Base-by-base conservation (phyloP, 2,888 invertebrate species). In the Cinara cedri region DNA sequence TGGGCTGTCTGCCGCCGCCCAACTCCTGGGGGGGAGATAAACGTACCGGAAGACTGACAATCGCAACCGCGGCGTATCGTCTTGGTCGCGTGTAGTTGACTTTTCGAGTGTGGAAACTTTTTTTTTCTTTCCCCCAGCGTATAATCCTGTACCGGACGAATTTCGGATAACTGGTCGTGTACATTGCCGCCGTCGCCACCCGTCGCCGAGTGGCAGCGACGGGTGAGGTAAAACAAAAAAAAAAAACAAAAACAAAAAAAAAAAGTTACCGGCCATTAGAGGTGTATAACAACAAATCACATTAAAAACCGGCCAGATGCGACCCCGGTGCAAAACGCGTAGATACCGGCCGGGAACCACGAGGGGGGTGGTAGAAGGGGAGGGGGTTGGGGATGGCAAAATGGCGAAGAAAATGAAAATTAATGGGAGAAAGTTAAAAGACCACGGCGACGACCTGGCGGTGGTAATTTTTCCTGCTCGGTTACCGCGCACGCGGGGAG, bases 331-430 rank as follows among this genome's bases (percentile, higher is more conserved):
- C 24, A 24, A 66, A 68, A 70, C 34, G 6, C 34, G 34, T 34
- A 34, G 34, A 34, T 6, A 34, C 34, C 34, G 34, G 3, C 34
- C 3, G 34, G 34, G 34, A 6, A 34, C 6, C 3, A 34, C 34
- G 34, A 6, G 34, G 3, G 34, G 3, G 34, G 34, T 34, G 34
- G 3, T 34, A 4, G 3, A 34, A 6, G 34, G 34, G 34, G 3
- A 34, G 34, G 34, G 34, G 34, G 6, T 34, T 34, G n/a, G n/a
- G 21, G 46, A 13, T 14, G 71, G 63, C 63, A 81, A 78, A 72
- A 68, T 62, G 72, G 78, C 57, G 62, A 81, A 76, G 81, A 81
- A 82, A 82, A 82, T 82, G 81, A 81, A 82, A 82, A 82, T 82
- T 82, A 82, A 82, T 81, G 81, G 81, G 72, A 72, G 57, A 81